These are phyloP conservation scores for Lithobates pipiens DNA, from an alignment of 2,797 vertebrate genomes.

Conservation along the genomic window DNA sequence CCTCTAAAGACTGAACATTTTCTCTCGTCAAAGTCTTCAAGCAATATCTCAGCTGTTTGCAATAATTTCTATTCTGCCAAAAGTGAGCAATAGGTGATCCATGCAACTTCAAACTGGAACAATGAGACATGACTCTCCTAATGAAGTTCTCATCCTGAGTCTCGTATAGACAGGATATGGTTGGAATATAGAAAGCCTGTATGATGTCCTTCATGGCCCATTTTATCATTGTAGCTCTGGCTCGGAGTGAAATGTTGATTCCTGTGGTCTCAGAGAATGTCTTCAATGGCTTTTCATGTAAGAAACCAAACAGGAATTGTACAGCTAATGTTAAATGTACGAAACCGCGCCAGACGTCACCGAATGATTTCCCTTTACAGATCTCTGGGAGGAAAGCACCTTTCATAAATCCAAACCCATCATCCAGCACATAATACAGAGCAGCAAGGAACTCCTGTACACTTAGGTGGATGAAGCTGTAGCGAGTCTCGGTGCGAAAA, in stretches of 20 bases:
- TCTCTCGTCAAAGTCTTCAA: background rate
- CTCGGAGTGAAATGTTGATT: background rate
- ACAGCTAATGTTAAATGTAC: background rate
- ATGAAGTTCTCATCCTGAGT: background rate
- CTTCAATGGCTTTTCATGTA: background rate
- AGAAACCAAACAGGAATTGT: background rate
- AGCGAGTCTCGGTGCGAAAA: slow-evolving; percentile 64
- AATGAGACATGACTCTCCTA: background rate
- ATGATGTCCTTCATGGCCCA: background rate
- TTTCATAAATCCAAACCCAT: background rate
- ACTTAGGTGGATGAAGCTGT: slow-evolving; percentile 60
- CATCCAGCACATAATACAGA: slow-evolving; percentile 61
- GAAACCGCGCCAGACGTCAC: accelerated
- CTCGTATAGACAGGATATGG: background rate
- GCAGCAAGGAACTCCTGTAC: slow-evolving; percentile 68
- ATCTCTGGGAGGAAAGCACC: background rate
- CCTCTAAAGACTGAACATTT: background rate
- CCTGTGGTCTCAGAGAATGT: background rate
- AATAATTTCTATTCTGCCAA: background rate
- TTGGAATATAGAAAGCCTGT: background rate
- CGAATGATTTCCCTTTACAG: background rate
- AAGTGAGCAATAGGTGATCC: too few species aligned
- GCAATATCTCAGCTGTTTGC: background rate
- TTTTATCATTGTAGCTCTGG: background rate
- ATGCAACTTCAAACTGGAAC: background rate